Evolutionary conservation across 2,888 invertebrate genomes (phyloP).

Genomic region (Proisotoma minuta): DNA sequence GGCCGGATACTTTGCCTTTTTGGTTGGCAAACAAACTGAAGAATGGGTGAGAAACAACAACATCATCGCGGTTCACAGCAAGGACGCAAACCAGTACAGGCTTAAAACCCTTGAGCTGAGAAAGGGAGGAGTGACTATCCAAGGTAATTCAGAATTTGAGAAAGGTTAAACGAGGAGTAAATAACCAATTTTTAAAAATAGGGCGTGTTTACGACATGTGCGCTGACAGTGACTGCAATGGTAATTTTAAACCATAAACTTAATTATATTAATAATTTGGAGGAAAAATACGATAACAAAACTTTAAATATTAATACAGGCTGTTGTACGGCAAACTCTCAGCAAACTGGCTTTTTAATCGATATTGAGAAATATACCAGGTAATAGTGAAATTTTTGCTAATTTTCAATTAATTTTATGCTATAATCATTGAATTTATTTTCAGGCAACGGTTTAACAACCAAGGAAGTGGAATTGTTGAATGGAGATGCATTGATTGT

Average conservation of each 20-base stretch:
- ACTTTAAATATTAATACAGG: too few relatives aligned
- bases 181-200: too few relatives aligned
- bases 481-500: too few relatives aligned
- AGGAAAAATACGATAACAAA: too few relatives aligned
- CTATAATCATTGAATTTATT: too few relatives aligned
- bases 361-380: constrained; percentile 20
- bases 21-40: constrained; percentile 17
- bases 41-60: constrained; percentile 18
- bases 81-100: constrained; percentile 1
- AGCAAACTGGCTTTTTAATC: neutral
- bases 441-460: too few relatives aligned
- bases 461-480: too few relatives aligned
- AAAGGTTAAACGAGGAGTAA: too few relatives aligned
- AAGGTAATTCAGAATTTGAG: too few relatives aligned
- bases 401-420: too few relatives aligned
- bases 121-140: neutral
- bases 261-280: neutral
- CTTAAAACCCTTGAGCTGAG: neutral
- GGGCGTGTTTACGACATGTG: constrained; percentile 23
- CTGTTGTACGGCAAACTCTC: neutral
- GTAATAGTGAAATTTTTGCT: too few relatives aligned
- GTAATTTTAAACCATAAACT: constrained; percentile 20
- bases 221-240: constrained; percentile 21
- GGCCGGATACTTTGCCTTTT: constrained; percentile 21
- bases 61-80: constrained; percentile 21